Percentiles rank a stretch among this genome's conserved stretches.
Conservation (phyloP, 2,113 vertebrate genomes). For the Malaclemys terrapin region DNA sequence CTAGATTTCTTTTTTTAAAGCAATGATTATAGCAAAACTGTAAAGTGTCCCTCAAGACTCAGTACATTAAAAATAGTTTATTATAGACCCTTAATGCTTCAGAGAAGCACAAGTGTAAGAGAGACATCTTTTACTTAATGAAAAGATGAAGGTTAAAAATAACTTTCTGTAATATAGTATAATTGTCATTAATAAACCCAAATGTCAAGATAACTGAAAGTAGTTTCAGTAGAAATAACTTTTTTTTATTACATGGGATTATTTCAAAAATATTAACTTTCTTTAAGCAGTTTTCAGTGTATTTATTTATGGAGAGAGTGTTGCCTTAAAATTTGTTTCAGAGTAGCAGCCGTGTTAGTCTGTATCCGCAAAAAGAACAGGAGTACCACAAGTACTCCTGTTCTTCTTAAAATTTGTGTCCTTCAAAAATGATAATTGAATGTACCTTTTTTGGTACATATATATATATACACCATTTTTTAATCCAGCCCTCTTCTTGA, state of each 20-base stretch:
- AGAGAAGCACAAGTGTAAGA: neutral
- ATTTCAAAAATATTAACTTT: conserved; percentile 11
- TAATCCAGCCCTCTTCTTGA: neutral
- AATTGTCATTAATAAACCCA: conserved; percentile 1
- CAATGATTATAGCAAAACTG: neutral
- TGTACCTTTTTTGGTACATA: neutral
- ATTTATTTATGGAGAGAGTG: conserved; percentile 2
- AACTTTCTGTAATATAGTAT: neutral
- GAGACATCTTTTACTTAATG: neutral
- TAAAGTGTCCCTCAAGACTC: neutral
- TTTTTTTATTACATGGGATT: neutral
- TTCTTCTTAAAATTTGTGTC: neutral
- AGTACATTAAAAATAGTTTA: neutral
- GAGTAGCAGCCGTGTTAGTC: too few species aligned
- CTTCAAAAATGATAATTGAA: neutral
- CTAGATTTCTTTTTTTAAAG: conserved; percentile 35
- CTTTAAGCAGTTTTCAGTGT: neutral
- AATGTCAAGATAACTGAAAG: neutral
- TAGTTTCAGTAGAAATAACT: conserved; percentile 20
- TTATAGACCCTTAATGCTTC: neutral
- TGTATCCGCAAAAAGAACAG: too few species aligned
- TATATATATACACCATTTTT: neutral
- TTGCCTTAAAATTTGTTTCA: neutral
- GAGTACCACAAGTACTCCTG: too few species aligned
- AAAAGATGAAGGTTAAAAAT: conserved; percentile 11